Evolutionary conservation across 2,113 vertebrate genomes (phyloP), one percentile per base, ranked within the genome.

Genomic region (Eudyptes chrysolophus): DNA sequence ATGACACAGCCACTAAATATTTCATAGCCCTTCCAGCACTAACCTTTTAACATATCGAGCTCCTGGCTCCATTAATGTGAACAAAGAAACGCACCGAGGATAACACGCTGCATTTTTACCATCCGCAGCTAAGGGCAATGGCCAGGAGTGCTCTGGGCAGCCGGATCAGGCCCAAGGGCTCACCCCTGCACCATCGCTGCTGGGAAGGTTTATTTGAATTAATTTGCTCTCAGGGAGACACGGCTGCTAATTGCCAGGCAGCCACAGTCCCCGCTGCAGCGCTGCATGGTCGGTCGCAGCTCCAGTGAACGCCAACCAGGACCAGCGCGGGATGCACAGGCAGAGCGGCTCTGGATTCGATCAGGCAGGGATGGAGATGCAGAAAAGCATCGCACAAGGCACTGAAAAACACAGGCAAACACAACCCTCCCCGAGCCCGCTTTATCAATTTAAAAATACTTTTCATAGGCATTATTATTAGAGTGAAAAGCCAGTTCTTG

Each of bases 1-100:
- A 12, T 15, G 1, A 58, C 58, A 29, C 49, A 12, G 74, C 49
- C 76, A 4, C 89, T 97, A 72, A 97, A 96, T 97, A 87, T 96
- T 97, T 97, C 80, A 97, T 84, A 27, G 87, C 83, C 69, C 74
- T 84, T 30, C 79, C 83, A 68, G 93, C 48, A 1, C 51, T 4
- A 55, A 64, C 92, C 79, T 91, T 44, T 46, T 15, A 17, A 42
- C 1, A 0, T 6, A 82, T 21, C 2, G 5, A 84, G 84, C 84
- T 90, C 90, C 89, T 3, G 8, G 71, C 76, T 84, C 87, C n/a
- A 2, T 79, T 26, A 7, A 54, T 2, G 1, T 3, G 26, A 74
- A 74, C 86, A 77, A 84, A 95, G 90, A 12, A 61, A 64, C 1
- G 6, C 7, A 2, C 24, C 0, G 3, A 60, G 26, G 44, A 14